Evolutionary conservation across 2,888 invertebrate genomes (phyloP).

Genomic region (Spilosoma lubricipeda): DNA sequence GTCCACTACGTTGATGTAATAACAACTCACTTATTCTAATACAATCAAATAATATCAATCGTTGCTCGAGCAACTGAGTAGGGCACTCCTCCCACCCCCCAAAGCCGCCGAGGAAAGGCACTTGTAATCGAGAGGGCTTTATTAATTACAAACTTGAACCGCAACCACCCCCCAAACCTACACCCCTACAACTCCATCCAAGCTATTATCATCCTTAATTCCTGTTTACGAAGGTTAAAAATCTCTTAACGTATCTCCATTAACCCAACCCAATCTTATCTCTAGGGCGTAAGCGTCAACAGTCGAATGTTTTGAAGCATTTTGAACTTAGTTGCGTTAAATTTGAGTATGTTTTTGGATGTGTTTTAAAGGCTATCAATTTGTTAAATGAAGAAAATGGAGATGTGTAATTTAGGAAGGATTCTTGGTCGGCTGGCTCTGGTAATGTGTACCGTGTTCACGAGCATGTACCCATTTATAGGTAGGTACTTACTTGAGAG

Average conservation of each 20-base stretch:
- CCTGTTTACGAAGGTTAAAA: conserved; percentile 74
- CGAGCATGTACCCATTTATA: conserved; percentile 30
- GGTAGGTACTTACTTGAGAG: conserved; percentile 23
- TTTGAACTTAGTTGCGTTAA: conserved; percentile 60
- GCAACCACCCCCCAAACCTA: conserved; percentile 67
- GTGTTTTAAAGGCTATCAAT: conserved; percentile 77
- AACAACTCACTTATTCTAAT: conserved; percentile 14
- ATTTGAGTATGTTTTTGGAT: conserved; percentile 60
- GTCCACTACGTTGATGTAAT: conserved; percentile 8
- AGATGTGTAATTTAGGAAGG: conserved; percentile 78
- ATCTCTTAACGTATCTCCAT: conserved; percentile 63
- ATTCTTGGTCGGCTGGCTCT: conserved; percentile 67
- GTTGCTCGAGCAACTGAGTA: conserved; percentile 33
- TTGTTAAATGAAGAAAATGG: conserved; percentile 85
- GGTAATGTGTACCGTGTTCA: conserved; percentile 58
- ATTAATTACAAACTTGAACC: conserved; percentile 86
- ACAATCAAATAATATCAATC: conserved; percentile 49
- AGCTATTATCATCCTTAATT: conserved; percentile 73
- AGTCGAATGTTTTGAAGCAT: conserved; percentile 55
- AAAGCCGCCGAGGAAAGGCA: conserved; percentile 79
- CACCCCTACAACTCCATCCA: conserved; percentile 54
- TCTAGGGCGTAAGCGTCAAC: conserved; percentile 78
- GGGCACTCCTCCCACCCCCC: conserved; percentile 54
- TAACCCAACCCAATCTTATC: conserved; percentile 79
- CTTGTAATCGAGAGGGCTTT: conserved; percentile 86